Conservation (phyloP, 2,113 vertebrate genomes). For the Nanger granti region DNA sequence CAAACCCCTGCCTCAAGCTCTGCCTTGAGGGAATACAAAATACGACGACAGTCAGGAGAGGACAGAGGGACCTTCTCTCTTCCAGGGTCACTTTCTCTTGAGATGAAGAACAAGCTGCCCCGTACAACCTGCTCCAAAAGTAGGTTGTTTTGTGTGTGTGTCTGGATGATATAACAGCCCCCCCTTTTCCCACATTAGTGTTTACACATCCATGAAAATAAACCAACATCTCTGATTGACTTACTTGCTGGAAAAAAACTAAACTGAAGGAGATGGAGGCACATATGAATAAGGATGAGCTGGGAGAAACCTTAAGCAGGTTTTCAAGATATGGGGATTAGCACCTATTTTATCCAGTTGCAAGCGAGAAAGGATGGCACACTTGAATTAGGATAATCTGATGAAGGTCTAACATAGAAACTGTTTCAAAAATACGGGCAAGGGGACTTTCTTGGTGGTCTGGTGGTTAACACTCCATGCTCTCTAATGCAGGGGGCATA, state of each 20-base stretch:
- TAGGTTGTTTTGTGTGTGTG: neutral
- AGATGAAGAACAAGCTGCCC: neutral
- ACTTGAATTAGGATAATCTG: neutral
- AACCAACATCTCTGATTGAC: neutral
- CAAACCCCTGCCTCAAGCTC: neutral
- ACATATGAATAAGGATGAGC: accelerated
- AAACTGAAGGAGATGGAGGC: neutral
- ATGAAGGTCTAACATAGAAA: neutral
- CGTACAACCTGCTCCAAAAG: neutral
- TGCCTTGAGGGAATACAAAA: neutral
- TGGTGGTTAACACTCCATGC: neutral
- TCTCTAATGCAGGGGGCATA: neutral
- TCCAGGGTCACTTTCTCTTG: neutral
- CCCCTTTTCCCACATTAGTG: no score
- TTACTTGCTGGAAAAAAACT: neutral
- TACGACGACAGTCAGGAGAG: neutral
- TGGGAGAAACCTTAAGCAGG: neutral
- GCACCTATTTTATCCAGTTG: no score
- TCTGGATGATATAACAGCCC: neutral
- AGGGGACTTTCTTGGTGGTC: neutral
- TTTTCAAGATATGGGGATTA: neutral
- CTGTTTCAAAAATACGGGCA: neutral
- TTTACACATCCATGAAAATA: neutral
- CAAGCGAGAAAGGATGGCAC: neutral
- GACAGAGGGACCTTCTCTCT: neutral